Evolutionary conservation across 2,888 invertebrate genomes (phyloP).

Genomic region (Oasisia sp.): DNA sequence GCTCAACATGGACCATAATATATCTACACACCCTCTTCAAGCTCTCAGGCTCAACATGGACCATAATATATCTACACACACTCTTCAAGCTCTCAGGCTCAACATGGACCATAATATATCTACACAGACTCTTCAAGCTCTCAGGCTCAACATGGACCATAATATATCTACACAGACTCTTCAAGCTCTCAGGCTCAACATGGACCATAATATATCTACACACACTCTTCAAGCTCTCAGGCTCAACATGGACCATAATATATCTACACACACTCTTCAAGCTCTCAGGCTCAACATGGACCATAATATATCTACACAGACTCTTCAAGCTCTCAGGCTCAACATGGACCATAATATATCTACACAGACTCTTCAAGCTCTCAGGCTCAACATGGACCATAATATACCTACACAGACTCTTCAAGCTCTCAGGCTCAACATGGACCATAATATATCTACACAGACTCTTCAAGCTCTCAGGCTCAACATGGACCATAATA

Average conservation of each 20-base stretch:
- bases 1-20: background rate
- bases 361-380: constrained; percentile 21
- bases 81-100: background rate
- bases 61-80: constrained; percentile 22
- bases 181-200: background rate
- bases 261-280: constrained; percentile 20
- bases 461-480: background rate
- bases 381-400: background rate
- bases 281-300: background rate
- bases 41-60: background rate
- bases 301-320: constrained; percentile 23
- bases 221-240: background rate
- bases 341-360: background rate
- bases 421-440: background rate
- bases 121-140: constrained; percentile 21
- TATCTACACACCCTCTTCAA: constrained; percentile 20
- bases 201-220: constrained; percentile 21
- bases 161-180: constrained; percentile 23
- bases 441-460: constrained; percentile 21
- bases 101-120: background rate
- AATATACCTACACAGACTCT: constrained; percentile 23
- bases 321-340: background rate
- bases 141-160: background rate
- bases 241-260: background rate
- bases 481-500: background rate